Base-by-base conservation (phyloP, 2,113 vertebrate genomes). In the Tamias sibiricus region DNA sequence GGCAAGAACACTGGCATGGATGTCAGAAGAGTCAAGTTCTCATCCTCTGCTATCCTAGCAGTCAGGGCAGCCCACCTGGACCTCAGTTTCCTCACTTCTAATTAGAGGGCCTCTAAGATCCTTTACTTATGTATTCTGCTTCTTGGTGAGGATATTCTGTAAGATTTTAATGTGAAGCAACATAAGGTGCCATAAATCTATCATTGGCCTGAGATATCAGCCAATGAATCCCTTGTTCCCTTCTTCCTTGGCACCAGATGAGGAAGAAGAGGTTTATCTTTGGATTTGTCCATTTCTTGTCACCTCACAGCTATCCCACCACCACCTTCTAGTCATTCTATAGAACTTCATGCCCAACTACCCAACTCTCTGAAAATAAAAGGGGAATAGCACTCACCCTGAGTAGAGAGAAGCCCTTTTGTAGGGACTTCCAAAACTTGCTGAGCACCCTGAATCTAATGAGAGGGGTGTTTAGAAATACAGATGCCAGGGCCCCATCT, bases 151-250 rank as follows among this genome's bases (percentile, higher is more conserved):
- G 82, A 52, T 66, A 87, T 52, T 64, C 47, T 17, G 54, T 75
- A 69, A 10, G 87, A 87, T 90, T 91, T 92, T 90, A 84, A 94
- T 83, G 69, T 85, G 49, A 96, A 84, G 49, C 79, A 95, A 92
- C 7, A 80, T 59, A 62, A 66, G 22, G 62, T 87, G 92, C 52
- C 72, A 76, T 90, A 94, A 89, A 52, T 64, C 86, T 85, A 87
- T 86, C 69, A 76, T 22, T 22, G 35, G 59, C 66, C 87, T 92
- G 62, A 79, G 49, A 85, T 59, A 68, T 0, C 47, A 37, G 42
- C 17, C 62, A 86, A 7, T 54, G 35, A 66, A 24, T 86, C 57
- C 49, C 47, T 91, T 75, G 68, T 52, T 94, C 68, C 9, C 62
- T 90, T 96, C 40, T 74, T 88, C 74, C 14, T 66, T 79, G 87